Conservation (phyloP, 1,140 invertebrate genomes). For the Heliconius hewitsoni region DNA sequence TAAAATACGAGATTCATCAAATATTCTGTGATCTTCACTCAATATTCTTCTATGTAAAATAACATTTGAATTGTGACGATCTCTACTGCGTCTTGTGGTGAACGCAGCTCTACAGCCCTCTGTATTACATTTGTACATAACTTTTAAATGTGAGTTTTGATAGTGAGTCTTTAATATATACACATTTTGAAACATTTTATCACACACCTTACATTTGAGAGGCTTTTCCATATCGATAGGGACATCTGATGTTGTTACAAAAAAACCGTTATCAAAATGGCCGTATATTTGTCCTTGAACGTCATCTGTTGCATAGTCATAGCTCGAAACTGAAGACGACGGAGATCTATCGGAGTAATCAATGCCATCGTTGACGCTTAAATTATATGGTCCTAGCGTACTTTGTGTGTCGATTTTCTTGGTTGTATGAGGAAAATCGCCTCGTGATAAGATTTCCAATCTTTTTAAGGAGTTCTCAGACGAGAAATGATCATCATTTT, state of each 20-base stretch:
- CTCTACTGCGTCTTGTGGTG: slow-evolving; percentile 95
- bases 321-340: slow-evolving; percentile 83
- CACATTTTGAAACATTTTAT: slow-evolving; percentile 96
- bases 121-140: slow-evolving; percentile 97
- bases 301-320: slow-evolving; percentile 82
- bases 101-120: slow-evolving; percentile 98
- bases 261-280: slow-evolving; percentile 87
- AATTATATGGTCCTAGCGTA: slow-evolving; percentile 60
- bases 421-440: slow-evolving; percentile 84
- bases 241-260: slow-evolving; percentile 88
- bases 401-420: slow-evolving; percentile 58
- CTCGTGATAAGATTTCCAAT: slow-evolving; percentile 90
- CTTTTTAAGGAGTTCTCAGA: slow-evolving; percentile 87
- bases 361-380: slow-evolving; percentile 69
- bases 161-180: slow-evolving; percentile 98
- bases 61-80: slow-evolving; percentile 95
- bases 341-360: slow-evolving; percentile 82
- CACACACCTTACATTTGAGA: slow-evolving; percentile 93
- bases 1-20: slow-evolving; percentile 66
- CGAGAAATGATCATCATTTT: slow-evolving; percentile 59
- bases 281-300: slow-evolving; percentile 84
- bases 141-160: slow-evolving; percentile 96
- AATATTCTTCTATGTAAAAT: slow-evolving; percentile 95
- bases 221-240: slow-evolving; percentile 91
- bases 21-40: slow-evolving; percentile 78